A percentile compares a stretch with the other conserved stretches of the same genome.
Conservation (phyloP, 2,888 invertebrate genomes). For the Drosophila nr. fundita region DNA sequence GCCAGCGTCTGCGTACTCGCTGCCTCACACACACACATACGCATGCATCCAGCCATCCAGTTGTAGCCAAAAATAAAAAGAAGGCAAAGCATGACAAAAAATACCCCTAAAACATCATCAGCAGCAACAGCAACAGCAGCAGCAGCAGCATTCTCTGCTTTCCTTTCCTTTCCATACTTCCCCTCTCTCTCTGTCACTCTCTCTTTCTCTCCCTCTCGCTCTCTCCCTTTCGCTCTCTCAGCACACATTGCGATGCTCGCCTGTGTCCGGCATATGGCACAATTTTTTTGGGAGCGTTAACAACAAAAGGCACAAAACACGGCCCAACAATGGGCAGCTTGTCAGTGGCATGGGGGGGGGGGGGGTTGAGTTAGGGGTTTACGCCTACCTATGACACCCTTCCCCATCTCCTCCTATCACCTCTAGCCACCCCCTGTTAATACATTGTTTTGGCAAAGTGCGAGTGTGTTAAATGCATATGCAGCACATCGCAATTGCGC, state of each 20-base stretch:
- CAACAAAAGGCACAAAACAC: constrained; percentile 76
- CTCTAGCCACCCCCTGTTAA: constrained; percentile 6
- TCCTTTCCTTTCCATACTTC: not conserved
- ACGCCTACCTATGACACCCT: constrained; percentile 3
- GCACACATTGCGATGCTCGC: constrained; percentile 61
- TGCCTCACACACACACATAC: not conserved
- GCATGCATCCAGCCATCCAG: constrained; percentile 39
- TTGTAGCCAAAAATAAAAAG: constrained; percentile 12
- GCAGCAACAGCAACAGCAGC: not conserved
- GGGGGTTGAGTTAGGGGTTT: not conserved
- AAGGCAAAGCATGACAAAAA: constrained; percentile 6
- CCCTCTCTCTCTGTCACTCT: constrained; percentile 5
- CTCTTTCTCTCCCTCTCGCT: constrained; percentile 1
- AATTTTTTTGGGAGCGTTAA: constrained; percentile 66
- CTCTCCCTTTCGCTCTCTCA: constrained; percentile 22
- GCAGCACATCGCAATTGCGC: constrained; percentile 49
- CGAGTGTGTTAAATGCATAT: constrained; percentile 65
- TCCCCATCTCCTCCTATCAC: not conserved
- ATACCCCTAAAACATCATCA: constrained; percentile 12
- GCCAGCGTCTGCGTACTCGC: constrained; percentile 60
- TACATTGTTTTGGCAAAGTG: constrained; percentile 35
- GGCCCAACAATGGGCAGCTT: constrained; percentile 50
- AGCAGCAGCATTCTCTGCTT: constrained; percentile 9
- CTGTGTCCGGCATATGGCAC: constrained; percentile 75
- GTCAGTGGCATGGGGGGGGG: not conserved